These are phyloP conservation scores for Hirudinaria manillensis DNA, from an alignment of 2,888 invertebrate genomes.

Conservation along the genomic window DNA sequence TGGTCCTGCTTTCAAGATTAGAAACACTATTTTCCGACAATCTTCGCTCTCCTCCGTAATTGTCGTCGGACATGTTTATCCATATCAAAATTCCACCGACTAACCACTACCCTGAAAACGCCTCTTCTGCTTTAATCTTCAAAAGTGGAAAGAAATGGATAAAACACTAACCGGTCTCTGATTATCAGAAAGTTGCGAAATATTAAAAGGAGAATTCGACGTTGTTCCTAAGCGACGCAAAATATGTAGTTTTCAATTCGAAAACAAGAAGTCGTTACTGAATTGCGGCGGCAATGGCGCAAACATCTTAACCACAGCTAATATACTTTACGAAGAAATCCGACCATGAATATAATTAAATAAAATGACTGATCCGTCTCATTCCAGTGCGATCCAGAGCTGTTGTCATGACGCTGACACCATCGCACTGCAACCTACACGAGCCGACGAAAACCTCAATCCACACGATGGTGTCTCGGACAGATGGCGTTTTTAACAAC, in stretches of 20 bases:
- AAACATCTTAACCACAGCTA: not conserved
- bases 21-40: not conserved
- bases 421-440: not conserved
- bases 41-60: slow-evolving; percentile 3
- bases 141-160: too few relatives aligned
- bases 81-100: slow-evolving; percentile 1
- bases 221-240: too few relatives aligned
- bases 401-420: slow-evolving; percentile 16
- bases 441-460: slow-evolving; percentile 9
- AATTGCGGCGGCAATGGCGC: slow-evolving; percentile 8
- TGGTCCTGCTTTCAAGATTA: not conserved
- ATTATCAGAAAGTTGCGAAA: too few relatives aligned
- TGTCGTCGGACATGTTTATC: slow-evolving; percentile 14
- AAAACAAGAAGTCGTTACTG: slow-evolving; percentile 13
- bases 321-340: not conserved
- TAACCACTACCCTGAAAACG: too few relatives aligned
- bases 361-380: not conserved
- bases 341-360: not conserved
- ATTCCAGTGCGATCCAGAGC: not conserved
- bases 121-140: too few relatives aligned
- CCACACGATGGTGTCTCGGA: not conserved
- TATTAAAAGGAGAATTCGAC: too few relatives aligned
- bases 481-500: not conserved
- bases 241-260: slow-evolving; percentile 3
- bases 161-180: too few relatives aligned